Percentiles rank a stretch among this genome's conserved stretches.
phyloP scores from a whole-genome alignment of 2,888 invertebrate genomes.

The Tipula unca region DNA sequence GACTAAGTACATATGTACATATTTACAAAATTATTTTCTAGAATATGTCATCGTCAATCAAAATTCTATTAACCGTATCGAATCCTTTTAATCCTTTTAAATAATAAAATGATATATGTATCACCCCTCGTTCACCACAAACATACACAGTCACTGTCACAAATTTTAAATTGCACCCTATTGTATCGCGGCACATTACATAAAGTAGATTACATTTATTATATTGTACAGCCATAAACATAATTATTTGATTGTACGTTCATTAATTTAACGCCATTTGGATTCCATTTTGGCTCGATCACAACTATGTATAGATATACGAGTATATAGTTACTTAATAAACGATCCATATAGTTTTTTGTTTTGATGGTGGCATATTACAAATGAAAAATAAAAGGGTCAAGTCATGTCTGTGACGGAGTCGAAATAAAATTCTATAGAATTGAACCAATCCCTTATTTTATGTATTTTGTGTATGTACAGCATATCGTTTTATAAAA shows the following conservation, averaged over 20 bases:
- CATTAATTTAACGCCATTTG: constrained; percentile 1
- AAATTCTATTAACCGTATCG: background rate
- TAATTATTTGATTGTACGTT: background rate
- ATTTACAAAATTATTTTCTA: background rate
- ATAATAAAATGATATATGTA: background rate
- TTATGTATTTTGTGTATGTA: background rate
- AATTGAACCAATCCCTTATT: background rate
- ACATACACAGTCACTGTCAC: background rate
- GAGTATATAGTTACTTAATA: background rate
- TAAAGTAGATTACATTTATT: background rate
- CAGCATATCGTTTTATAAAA: background rate
- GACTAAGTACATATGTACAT: too few relatives aligned
- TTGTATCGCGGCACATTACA: background rate
- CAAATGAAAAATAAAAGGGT: background rate
- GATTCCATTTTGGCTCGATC: background rate
- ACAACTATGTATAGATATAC: background rate
- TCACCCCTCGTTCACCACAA: background rate
- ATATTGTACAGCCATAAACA: background rate
- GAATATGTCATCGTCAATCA: background rate
- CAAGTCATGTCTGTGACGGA: background rate
- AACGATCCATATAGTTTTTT: background rate
- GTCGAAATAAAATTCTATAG: background rate
- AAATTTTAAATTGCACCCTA: background rate
- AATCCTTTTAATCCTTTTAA: background rate
- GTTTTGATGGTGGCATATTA: background rate